phyloP scores from a whole-genome alignment of 2,888 invertebrate species.

The Nowickia ferox region DNA sequence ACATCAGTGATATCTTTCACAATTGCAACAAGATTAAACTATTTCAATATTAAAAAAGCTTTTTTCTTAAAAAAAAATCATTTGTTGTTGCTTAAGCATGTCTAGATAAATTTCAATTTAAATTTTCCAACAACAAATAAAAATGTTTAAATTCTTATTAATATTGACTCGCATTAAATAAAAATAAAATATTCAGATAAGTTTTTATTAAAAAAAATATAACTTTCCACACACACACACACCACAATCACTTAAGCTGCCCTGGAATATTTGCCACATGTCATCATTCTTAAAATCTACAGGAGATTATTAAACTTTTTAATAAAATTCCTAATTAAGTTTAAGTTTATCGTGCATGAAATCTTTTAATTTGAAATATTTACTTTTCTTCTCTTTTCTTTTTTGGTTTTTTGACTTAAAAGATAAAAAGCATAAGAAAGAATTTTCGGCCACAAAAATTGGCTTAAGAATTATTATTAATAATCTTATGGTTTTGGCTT shows the following conservation, averaged over 20 bases:
- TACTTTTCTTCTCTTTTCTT: constrained; percentile 24
- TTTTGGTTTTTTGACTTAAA: not conserved
- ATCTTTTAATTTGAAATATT: constrained; percentile 51
- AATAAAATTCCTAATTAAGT: constrained; percentile 52
- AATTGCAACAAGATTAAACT: too few relatives aligned
- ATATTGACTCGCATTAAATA: too few relatives aligned
- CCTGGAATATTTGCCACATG: constrained; percentile 18
- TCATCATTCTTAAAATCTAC: not conserved
- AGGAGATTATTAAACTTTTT: constrained; percentile 46
- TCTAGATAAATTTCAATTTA: too few relatives aligned
- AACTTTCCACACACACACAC: not conserved
- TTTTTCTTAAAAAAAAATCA: too few relatives aligned
- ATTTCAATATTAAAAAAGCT: too few relatives aligned
- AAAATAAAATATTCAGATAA: too few relatives aligned
- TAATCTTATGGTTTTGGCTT: constrained; percentile 62
- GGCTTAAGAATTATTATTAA: constrained; percentile 60
- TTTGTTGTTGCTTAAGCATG: too few relatives aligned
- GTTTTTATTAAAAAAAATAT: not conserved
- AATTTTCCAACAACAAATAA: too few relatives aligned
- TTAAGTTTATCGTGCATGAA: constrained; percentile 35
- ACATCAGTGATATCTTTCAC: too few relatives aligned
- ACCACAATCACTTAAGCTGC: not conserved
- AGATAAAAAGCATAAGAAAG: not conserved
- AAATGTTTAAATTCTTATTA: too few relatives aligned
- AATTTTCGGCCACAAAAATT: constrained; percentile 45